These are phyloP conservation scores for Pachypanchax playfairii DNA, from an alignment of 2,113 vertebrate species.

Conservation along the genomic window DNA sequence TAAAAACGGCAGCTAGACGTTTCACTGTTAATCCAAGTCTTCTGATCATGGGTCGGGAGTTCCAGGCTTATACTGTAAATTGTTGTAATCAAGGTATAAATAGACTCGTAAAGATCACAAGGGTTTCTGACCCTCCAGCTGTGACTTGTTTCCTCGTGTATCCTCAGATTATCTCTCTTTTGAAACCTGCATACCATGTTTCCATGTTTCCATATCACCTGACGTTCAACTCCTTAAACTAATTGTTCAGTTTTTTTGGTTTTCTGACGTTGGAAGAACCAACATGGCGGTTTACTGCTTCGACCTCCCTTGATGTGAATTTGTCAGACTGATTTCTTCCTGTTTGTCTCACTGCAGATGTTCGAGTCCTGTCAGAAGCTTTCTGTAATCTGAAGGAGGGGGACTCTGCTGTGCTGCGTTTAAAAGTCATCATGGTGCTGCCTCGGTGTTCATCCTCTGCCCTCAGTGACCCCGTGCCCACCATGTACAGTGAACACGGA, in stretches of 20 bases:
- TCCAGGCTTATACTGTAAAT: no score
- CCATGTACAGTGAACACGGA: constrained; percentile 86
- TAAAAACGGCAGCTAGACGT: no score
- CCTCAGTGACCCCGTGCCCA: constrained; percentile 85
- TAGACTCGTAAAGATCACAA: no score
- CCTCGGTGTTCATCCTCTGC: constrained; percentile 88
- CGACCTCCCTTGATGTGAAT: no score
- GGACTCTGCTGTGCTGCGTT: constrained; percentile 76
- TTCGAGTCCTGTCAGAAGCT: constrained; percentile 80
- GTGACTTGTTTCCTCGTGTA: no score
- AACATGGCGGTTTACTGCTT: no score
- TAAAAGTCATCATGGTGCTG: constrained; percentile 86
- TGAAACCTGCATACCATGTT: constrained; percentile 21
- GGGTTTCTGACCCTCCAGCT: no score
- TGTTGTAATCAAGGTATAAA: no score
- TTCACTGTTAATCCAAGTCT: no score
- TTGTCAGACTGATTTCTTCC: neutral
- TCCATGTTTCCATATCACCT: neutral
- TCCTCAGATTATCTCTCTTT: neutral
- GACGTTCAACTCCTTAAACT: neutral
- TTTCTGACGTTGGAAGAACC: no score
- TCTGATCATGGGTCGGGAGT: no score
- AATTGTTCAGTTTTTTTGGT: no score
- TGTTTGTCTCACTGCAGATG: constrained; percentile 73
- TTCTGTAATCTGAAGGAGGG: constrained; percentile 80